Evolutionary conservation across 1,140 invertebrate genomes (phyloP), one percentile per base, ranked within the genome.

Genomic region (Tetragonula clypearis): DNA sequence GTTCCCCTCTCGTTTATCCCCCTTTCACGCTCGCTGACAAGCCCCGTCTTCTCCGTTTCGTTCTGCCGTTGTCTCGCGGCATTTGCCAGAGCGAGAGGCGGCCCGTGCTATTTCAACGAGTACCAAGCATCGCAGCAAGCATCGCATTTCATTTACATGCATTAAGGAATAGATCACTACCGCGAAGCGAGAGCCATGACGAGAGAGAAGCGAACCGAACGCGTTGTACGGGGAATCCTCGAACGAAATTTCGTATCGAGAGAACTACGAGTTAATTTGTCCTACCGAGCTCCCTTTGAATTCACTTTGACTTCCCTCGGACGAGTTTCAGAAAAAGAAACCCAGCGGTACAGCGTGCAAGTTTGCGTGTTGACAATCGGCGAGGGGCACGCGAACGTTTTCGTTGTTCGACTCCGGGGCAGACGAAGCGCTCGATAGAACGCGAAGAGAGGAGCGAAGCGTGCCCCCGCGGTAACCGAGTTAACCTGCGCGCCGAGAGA

Each of bases 71-170:
- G 65, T 76, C 84, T 82, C 79, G 66, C 69, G 35, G 65, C 78
- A 79, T 66, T 84, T 79, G 85, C 84, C 71, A 23, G 69, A 23
- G 17, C 65, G 30, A 88, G 66, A 75, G 66, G 53, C 68, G 73
- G 71, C 86, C 77, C 80, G 81, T 76, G 69, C 56, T 89, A 87
- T 90, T 87, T 86, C 87, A 85, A 85, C 89, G 81, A 90, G 84
- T 23, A 79, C 60, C 77, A 12, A 30, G 23, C n/a, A 49, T 49
- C 41, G 41, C 41, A 75, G 83, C 80, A 86, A 89, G 85, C 89
- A 62, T 91, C 75, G 88, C 89, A 91, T 91, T 84, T 91, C 90
- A 92, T 92, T 92, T 92, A 83, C 90, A 91, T 91, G 82, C 85
- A 91, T 92, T 88, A 91, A 88, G 87, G 86, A 88, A 89, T 89